These are phyloP conservation scores for Polylopha cassiicola DNA, from an alignment of 2,888 invertebrate genomes.

Conservation along the genomic window DNA sequence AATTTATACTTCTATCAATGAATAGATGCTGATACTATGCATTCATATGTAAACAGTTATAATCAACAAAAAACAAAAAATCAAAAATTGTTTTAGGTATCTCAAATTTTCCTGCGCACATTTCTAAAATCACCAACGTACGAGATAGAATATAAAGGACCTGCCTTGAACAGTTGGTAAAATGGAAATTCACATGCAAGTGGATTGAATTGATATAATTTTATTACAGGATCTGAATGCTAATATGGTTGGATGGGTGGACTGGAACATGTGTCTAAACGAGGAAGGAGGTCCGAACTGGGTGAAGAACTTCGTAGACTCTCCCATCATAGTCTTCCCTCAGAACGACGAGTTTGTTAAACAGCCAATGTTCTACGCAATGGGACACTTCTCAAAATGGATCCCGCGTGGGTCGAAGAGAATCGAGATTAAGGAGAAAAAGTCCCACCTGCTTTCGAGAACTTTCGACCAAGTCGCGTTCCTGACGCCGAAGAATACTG, in stretches of 20 bases:
- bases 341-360: slow-evolving; percentile 85
- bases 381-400: slow-evolving; percentile 87
- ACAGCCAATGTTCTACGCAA: slow-evolving; percentile 90
- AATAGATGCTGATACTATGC: no score
- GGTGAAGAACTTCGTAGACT: slow-evolving; percentile 84
- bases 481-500: slow-evolving; percentile 45
- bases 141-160: no score
- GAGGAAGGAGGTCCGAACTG: slow-evolving; percentile 86
- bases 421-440: slow-evolving; percentile 30
- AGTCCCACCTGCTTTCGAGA: slow-evolving; percentile 25
- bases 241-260: slow-evolving; percentile 87
- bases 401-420: slow-evolving; percentile 76
- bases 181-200: no score
- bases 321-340: slow-evolving; percentile 76
- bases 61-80: no score
- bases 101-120: no score
- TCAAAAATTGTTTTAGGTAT: no score
- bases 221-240: slow-evolving; percentile 79
- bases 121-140: not conserved
- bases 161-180: no score
- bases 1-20: no score
- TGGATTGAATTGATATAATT: no score
- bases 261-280: slow-evolving; percentile 91
- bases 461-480: slow-evolving; percentile 37
- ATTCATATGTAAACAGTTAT: no score